phyloP scores from a whole-genome alignment of 2,113 vertebrate species.

The Engystomops pustulosus region DNA sequence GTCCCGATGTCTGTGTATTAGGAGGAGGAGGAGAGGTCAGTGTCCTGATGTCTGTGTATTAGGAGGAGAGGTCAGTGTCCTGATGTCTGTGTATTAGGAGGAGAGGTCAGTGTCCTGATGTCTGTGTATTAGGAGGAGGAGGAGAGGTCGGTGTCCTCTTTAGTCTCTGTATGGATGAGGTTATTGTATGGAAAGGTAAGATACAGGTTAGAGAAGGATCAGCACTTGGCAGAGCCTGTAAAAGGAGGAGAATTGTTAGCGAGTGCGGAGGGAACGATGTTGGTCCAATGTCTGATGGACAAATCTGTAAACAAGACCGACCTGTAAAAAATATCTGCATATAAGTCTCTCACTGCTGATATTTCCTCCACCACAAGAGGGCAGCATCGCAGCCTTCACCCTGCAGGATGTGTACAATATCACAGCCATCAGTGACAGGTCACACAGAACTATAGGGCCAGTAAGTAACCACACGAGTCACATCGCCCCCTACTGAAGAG shows the following conservation, averaged over 20 bases:
- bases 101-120: too few species aligned
- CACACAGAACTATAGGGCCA: background rate
- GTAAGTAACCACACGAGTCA: background rate
- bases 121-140: too few species aligned
- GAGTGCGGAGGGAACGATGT: background rate
- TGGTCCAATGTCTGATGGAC: background rate
- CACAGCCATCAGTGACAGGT: background rate
- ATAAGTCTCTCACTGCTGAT: background rate
- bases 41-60: too few species aligned
- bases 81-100: too few species aligned
- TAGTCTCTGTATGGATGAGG: too few species aligned
- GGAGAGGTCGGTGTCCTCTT: too few species aligned
- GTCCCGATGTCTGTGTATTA: too few species aligned
- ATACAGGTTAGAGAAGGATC: background rate
- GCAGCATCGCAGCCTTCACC: background rate
- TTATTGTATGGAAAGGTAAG: background rate
- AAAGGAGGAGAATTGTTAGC: constrained; percentile 47
- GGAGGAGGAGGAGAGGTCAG: too few species aligned
- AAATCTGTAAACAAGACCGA: constrained; percentile 35
- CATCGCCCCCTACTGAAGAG: background rate
- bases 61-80: too few species aligned
- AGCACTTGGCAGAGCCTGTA: constrained; percentile 20
- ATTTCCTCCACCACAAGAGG: constrained; percentile 16
- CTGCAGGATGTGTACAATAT: background rate
- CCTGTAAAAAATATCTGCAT: constrained; percentile 42